Conservation (phyloP, 2,113 vertebrate genomes). For the Dermatemys mawii region DNA sequence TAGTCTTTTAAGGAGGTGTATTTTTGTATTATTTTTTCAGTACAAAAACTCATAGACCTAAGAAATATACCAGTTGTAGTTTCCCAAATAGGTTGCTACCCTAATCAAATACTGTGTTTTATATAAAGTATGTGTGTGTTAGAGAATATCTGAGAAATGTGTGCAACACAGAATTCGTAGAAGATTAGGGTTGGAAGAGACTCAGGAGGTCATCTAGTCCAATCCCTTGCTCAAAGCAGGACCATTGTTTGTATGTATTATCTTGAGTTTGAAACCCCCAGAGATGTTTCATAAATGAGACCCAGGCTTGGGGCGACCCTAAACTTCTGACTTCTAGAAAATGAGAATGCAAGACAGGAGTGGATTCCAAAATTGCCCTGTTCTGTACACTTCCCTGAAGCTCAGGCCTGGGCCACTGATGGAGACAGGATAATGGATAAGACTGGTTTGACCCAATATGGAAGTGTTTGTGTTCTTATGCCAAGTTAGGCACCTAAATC, state of each 20-base stretch:
- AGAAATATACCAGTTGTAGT: background rate
- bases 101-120: background rate
- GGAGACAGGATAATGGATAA: background rate
- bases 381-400: background rate
- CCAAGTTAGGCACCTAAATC: background rate
- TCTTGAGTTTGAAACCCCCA: background rate
- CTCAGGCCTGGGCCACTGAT: background rate
- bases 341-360: background rate
- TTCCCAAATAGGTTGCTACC: background rate
- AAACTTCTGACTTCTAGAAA: background rate
- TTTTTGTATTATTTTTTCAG: background rate
- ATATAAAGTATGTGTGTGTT: fast-evolving
- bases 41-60: background rate
- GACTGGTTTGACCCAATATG: background rate
- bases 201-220: too few species aligned
- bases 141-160: fast-evolving
- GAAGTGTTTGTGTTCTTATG: background rate
- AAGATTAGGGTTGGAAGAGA: too few species aligned
- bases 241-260: background rate
- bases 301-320: fast-evolving
- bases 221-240: too few species aligned
- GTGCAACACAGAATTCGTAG: background rate
- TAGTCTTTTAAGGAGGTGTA: background rate
- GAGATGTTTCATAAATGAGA: background rate
- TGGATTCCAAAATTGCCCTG: background rate